These are phyloP conservation scores for Acromyrmex echinatior DNA, from an alignment of 1,140 invertebrate species.

Conservation along the genomic window DNA sequence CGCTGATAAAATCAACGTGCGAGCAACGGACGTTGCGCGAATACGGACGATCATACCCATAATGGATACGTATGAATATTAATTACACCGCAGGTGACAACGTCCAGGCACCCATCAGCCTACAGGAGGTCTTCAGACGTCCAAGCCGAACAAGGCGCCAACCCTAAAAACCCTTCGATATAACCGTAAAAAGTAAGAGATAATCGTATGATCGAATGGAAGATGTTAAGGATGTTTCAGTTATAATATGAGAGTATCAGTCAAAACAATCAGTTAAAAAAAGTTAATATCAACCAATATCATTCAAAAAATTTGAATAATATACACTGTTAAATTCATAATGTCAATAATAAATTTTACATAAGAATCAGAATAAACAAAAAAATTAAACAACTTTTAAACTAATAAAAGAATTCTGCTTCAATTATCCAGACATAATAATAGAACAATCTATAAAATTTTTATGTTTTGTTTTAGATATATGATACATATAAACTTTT, in stretches of 20 bases:
- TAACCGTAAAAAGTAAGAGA: background rate
- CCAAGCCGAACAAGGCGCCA: constrained; percentile 72
- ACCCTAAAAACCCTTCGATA: constrained; percentile 62
- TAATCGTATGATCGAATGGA: background rate
- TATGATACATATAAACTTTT: background rate
- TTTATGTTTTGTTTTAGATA: too few species aligned
- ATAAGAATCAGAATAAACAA: too few species aligned
- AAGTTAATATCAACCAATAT: too few species aligned
- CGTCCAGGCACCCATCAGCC: constrained; percentile 79
- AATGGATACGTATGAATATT: constrained; percentile 84
- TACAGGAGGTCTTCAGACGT: constrained; percentile 77
- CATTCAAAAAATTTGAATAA: too few species aligned
- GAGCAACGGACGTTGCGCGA: background rate
- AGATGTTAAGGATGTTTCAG: background rate
- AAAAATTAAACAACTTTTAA: too few species aligned
- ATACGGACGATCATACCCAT: constrained; percentile 62
- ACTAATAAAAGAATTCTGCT: too few species aligned
- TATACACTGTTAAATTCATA: too few species aligned
- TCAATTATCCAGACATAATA: too few species aligned
- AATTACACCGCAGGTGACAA: constrained; percentile 86
- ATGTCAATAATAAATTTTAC: too few species aligned
- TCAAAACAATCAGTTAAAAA: too few species aligned
- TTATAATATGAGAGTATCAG: too few species aligned
- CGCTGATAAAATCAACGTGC: background rate
- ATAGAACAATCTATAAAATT: too few species aligned